Evolutionary conservation across 2,888 invertebrate species (phyloP), one percentile per base, ranked within the genome.

Genomic region (Yponomeuta plumbellus): DNA sequence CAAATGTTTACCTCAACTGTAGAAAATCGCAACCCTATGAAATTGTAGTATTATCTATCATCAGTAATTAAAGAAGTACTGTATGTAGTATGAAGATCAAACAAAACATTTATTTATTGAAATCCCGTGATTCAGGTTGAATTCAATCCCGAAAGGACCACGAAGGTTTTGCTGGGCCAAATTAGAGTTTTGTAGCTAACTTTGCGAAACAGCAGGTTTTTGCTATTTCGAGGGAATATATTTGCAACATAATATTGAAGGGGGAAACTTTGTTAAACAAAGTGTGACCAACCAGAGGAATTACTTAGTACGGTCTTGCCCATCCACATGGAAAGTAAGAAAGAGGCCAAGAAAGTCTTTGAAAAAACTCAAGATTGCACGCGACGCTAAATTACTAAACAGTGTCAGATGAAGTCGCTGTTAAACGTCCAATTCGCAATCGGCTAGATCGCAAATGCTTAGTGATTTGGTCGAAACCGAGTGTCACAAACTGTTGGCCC

Each of bases 401-500:
- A 52, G 44, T 17, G 44, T 52, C 58, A 58, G 58, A 21, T 21
- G n/a, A 56, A 56, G 17, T 56, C 20, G 20, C 20, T 1, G 20
- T 56, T 56, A n/a, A 56, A 56, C 20, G 17, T 56, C 56, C 20
- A 20, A 58, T 21, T 58, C 8, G 22, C 58, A 52, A 52, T 17
- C 44, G 17, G 44, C 5, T 8, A 52, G 17, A 52, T 13, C 17
- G 17, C 8, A 52, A 52, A 52, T 8, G 44, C 3, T 52, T 17
- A 13, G 44, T 52, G 13, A 52, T 52, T 52, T 20, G 58, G 34
- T 26, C 26, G 26, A 26, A 61, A 61, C 34, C 13, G 21, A 69
- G 66, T 61, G 66, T 67, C 68, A 56, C 58, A 59, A 59, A 66
- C 59, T 13, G 44, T 21, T 39, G 40, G n/a, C 67, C 69, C 61